These are phyloP conservation scores for Manduca sexta DNA, from an alignment of 1,140 invertebrate genomes.

Conservation along the genomic window DNA sequence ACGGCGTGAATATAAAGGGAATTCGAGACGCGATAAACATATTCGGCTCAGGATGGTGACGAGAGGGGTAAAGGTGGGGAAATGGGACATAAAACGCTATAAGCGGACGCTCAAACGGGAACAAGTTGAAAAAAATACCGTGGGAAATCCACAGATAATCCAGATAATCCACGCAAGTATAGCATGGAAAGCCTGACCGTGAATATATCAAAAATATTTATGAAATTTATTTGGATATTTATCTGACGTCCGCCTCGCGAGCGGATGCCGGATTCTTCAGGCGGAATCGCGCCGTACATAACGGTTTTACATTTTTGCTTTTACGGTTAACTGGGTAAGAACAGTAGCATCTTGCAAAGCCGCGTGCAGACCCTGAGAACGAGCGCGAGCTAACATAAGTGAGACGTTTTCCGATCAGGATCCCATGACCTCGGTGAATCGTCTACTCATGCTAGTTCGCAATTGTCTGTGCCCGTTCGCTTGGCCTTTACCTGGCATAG, in stretches of 20 bases:
- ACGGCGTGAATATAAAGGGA: constrained; percentile 12
- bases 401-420: no score
- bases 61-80: no score
- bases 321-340: not conserved
- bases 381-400: no score
- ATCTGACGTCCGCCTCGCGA: constrained; percentile 27
- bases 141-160: constrained; percentile 54
- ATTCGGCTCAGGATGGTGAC: no score
- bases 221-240: constrained; percentile 53
- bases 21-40: no score
- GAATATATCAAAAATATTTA: constrained; percentile 67
- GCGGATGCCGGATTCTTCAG: not conserved
- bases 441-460: no score
- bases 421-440: no score
- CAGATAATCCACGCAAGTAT: constrained; percentile 64
- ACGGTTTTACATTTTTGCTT: not conserved
- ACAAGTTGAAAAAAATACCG: constrained; percentile 55
- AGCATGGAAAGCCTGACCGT: constrained; percentile 64
- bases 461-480: no score
- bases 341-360: no score
- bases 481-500: no score
- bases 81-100: constrained; percentile 29
- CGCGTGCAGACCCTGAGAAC: no score
- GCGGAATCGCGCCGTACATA: not conserved
- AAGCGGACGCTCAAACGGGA: constrained; percentile 53